A percentile compares a stretch with the other conserved stretches of the same genome.
Conservation (phyloP, 2,888 invertebrate genomes). For the Cerceris rybyensis region DNA sequence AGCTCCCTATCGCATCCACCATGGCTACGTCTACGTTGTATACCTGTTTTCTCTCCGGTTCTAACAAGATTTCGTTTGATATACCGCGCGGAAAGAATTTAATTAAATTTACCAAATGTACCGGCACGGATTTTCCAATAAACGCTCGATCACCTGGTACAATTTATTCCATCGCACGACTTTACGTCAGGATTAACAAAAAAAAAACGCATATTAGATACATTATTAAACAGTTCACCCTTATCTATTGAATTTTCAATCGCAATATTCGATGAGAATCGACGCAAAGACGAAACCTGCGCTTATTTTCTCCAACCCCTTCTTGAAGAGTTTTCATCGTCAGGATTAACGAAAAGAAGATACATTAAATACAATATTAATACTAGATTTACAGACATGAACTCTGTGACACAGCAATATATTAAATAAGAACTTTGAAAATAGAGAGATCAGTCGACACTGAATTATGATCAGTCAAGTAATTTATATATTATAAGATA, state of each 20-base stretch:
- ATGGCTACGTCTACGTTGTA: not conserved
- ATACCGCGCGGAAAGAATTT: not conserved
- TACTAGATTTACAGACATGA: too few species aligned
- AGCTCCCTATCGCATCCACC: not conserved
- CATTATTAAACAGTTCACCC: not conserved
- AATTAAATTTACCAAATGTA: not conserved
- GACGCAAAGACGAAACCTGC: not conserved
- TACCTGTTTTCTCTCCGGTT: not conserved
- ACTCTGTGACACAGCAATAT: too few species aligned
- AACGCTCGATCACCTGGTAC: not conserved
- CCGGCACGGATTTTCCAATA: not conserved
- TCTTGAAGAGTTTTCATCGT: too few species aligned
- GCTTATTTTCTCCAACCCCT: too few species aligned
- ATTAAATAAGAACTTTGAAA: too few species aligned
- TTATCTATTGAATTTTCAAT: not conserved
- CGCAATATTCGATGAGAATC: constrained; percentile 11
- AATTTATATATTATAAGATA: too few species aligned
- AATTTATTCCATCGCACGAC: constrained; percentile 10
- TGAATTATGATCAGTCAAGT: too few species aligned
- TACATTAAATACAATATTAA: too few species aligned
- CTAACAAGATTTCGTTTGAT: constrained; percentile 20
- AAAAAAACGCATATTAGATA: not conserved
- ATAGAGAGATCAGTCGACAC: too few species aligned
- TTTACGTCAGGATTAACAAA: constrained; percentile 3
- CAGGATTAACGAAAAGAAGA: too few species aligned